Conservation (phyloP, 1,140 invertebrate species). For the Xylocopa sonorina region DNA sequence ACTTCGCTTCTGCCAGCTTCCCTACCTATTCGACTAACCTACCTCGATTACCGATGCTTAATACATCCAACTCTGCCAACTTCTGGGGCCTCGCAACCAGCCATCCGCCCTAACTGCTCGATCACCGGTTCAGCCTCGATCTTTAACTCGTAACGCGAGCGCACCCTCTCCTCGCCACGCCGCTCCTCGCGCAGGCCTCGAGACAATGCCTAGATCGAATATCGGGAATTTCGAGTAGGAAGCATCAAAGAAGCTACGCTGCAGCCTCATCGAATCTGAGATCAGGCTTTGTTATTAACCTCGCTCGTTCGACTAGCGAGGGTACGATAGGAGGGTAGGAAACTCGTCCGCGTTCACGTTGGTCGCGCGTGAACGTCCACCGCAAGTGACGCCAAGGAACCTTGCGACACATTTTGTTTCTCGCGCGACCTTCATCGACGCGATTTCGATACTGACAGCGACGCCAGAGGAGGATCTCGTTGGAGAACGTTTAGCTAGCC, state of each 20-base stretch:
- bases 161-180: background rate
- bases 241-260: background rate
- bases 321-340: background rate
- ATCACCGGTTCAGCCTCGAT: conserved; percentile 4
- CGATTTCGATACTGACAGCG: background rate
- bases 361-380: background rate
- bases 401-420: too few species aligned
- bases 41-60: conserved; percentile 72
- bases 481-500: background rate
- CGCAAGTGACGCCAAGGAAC: too few species aligned
- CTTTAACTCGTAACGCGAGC: background rate
- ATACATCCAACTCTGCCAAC: conserved; percentile 66
- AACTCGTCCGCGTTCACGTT: background rate
- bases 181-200: too few species aligned
- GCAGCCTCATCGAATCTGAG: background rate
- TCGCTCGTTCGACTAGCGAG: conserved; percentile 8
- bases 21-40: conserved; percentile 45
- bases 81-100: conserved; percentile 40
- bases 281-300: background rate
- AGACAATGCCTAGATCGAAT: background rate
- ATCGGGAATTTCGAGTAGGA: background rate
- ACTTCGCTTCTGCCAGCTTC: conserved; percentile 29
- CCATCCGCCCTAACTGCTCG: background rate
- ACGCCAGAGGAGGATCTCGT: background rate
- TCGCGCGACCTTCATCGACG: background rate